Conservation (phyloP, 2,888 invertebrate genomes). For the Euspilapteryx auroguttella region DNA sequence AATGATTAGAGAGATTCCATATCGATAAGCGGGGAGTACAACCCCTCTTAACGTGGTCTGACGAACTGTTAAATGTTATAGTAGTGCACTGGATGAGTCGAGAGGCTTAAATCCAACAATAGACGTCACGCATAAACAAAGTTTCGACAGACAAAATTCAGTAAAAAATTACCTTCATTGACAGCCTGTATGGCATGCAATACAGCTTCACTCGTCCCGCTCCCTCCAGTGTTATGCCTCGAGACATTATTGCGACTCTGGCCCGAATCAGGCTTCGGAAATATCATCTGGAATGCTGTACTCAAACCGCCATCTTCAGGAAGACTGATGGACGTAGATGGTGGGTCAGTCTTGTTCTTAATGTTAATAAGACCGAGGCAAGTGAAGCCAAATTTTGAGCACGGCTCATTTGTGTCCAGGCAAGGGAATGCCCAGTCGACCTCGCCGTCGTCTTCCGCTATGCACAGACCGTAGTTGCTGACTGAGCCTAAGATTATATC, state of each 20-base stretch:
- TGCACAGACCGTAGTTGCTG: slow-evolving; percentile 82
- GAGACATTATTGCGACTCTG: slow-evolving; percentile 29
- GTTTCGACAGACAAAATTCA: no score
- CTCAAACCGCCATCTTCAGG: slow-evolving; percentile 33
- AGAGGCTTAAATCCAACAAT: no score
- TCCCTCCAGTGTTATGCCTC: slow-evolving; percentile 17
- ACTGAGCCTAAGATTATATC: slow-evolving; percentile 65
- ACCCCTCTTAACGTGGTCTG: no score
- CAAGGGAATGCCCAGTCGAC: slow-evolving; percentile 92
- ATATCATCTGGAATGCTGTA: slow-evolving; percentile 25
- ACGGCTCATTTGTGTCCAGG: slow-evolving; percentile 83
- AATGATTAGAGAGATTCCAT: no score
- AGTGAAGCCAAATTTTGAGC: slow-evolving; percentile 91
- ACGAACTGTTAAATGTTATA: no score
- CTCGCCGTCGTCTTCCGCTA: slow-evolving; percentile 96
- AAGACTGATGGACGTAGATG: slow-evolving; percentile 27
- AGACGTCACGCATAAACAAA: no score
- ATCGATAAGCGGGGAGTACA: no score
- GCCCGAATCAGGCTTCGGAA: slow-evolving; percentile 32
- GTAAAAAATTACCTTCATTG: slow-evolving; percentile 42
- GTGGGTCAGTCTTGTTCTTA: slow-evolving; percentile 31
- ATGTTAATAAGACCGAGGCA: slow-evolving; percentile 87
- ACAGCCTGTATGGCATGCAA: slow-evolving; percentile 42
- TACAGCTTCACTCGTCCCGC: slow-evolving; percentile 46
- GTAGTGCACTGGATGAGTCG: no score